These are phyloP conservation scores for Gopherus flavomarginatus DNA, from an alignment of 2,113 vertebrate species.

Conservation along the genomic window DNA sequence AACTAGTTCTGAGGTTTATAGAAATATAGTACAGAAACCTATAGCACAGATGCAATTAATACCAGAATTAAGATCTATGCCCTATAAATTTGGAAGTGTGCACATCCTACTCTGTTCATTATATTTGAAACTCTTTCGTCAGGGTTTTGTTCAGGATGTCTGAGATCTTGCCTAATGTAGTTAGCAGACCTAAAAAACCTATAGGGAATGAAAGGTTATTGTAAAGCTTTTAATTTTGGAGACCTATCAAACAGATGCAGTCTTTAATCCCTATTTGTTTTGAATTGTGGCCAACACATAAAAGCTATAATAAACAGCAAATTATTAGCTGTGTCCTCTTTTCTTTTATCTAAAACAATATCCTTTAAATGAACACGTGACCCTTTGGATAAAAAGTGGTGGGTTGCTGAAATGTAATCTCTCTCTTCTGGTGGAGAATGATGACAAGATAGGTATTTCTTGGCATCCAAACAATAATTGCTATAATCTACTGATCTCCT, in stretches of 20 bases:
- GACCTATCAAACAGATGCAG: not conserved
- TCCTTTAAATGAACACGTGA: not conserved
- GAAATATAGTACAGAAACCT: not conserved
- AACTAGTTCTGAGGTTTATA: not conserved
- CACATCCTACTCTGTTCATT: not conserved
- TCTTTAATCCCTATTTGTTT: conserved; percentile 36
- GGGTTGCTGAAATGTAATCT: not conserved
- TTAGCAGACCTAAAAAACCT: not conserved
- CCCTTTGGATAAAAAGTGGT: not conserved
- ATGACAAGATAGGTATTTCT: not conserved
- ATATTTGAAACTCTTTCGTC: conserved; percentile 15
- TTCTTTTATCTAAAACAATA: fast-evolving
- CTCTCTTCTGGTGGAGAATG: not conserved
- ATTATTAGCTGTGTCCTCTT: not conserved
- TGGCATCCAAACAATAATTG: not conserved
- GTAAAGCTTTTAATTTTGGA: conserved; percentile 50
- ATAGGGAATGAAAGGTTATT: conserved; percentile 30
- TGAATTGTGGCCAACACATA: conserved; percentile 28
- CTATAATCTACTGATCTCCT: not conserved
- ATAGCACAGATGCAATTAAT: not conserved
- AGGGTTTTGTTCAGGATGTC: not conserved
- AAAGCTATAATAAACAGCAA: conserved; percentile 18
- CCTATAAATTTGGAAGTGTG: not conserved
- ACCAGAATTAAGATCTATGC: too few species aligned
- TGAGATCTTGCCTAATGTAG: not conserved